Base-by-base conservation (phyloP, 2,113 vertebrate genomes). In the Garra rufa region DNA sequence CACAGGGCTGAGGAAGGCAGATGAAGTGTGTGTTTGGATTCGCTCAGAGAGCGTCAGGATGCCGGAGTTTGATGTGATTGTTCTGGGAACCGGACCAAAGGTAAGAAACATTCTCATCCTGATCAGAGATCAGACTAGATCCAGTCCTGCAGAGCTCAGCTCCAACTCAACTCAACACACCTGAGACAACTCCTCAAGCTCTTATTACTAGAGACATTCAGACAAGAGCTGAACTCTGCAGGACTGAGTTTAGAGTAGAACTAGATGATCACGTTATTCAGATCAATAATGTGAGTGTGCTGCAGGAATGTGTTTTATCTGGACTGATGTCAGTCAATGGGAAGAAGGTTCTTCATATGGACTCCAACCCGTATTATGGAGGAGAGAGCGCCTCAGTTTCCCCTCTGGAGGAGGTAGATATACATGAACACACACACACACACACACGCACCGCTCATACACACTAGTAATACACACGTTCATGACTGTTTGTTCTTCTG, bases 71-170 rank as follows among this genome's bases (percentile, higher is more conserved):
- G 97, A 98, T 90, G 91, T 98, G 86, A 97, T 98, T 86, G 96
- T 98, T 88, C 92, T 98, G 88, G 97, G 97, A 88, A 98, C 97
- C 75, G 97, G 96, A 90, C 94, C 97, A 13, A 98, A 97, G 97
- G 97, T 98, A 95, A 92, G 94, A 85, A 7, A 41, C 3, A 24
- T 3, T 50, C 2, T 1, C 50, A 55, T 55, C 15, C 48, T 50
- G 15, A 19, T 50, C 50, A 19, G 50, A 52, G 50, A 50, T 10
- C 28, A 21, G 9, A 63, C 1, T 52, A 19, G 50, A 52, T 52
- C 15, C 34, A 34, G 34, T 34, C 34, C 34, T 34, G 34, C 34
- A 34, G 3, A 3, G 34, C 5, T 34, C 34, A 34, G 34, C 34
- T 34, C 34, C 34, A 34, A 34, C 34, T 3, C 5, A 5, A 34